These are phyloP conservation scores for Polietes domitor DNA, from an alignment of 2,888 invertebrate species.

Conservation along the genomic window DNA sequence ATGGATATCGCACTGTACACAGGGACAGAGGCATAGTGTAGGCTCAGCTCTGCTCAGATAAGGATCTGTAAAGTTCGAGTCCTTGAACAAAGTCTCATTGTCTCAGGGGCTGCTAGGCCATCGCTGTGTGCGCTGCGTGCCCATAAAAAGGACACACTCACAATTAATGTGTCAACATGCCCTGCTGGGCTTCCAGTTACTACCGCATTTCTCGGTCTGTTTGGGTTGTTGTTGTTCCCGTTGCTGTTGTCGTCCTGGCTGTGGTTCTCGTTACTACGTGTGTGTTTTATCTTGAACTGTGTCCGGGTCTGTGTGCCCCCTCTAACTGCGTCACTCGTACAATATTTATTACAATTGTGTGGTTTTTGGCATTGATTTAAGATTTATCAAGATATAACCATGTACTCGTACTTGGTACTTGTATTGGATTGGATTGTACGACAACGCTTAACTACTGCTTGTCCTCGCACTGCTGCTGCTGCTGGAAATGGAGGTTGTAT, in stretches of 20 bases:
- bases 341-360: conserved; percentile 67
- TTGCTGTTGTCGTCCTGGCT: conserved; percentile 18
- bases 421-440: neutral
- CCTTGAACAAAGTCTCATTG: conserved; percentile 39
- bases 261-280: conserved; percentile 54
- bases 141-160: conserved; percentile 52
- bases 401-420: no score
- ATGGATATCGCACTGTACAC: neutral
- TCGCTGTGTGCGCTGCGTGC: neutral
- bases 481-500: conserved; percentile 45
- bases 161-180: conserved; percentile 68
- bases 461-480: conserved; percentile 28
- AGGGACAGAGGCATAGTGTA: no score
- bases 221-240: neutral
- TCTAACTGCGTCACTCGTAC: neutral
- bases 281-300: conserved; percentile 65
- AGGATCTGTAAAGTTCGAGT: conserved; percentile 53
- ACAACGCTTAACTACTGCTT: conserved; percentile 57
- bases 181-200: conserved; percentile 59
- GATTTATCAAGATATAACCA: conserved; percentile 63
- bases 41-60: neutral
- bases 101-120: neutral
- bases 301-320: conserved; percentile 4
- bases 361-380: conserved; percentile 66
- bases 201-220: conserved; percentile 43